Conservation (phyloP, 2,797 vertebrate species). For the Pterois miles region DNA sequence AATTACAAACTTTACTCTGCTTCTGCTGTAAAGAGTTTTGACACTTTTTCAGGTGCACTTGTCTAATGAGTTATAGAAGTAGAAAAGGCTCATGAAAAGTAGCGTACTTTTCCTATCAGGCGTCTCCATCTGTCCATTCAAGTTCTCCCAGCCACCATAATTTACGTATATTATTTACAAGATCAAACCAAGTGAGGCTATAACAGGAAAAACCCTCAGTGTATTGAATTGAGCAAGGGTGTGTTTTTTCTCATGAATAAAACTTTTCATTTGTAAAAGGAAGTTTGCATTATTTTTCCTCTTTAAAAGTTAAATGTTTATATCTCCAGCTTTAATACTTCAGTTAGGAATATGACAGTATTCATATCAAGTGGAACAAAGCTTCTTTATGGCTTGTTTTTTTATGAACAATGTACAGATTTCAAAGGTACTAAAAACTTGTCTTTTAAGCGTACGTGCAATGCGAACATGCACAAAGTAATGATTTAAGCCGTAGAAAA, state of each 20-base stretch:
- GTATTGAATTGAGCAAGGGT: neutral
- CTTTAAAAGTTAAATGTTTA: neutral
- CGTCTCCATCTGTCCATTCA: no score
- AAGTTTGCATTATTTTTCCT: neutral
- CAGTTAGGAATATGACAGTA: neutral
- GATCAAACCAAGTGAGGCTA: neutral
- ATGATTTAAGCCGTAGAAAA: neutral
- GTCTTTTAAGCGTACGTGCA: neutral
- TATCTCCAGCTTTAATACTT: neutral
- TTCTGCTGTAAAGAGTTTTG: no score
- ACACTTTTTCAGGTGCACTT: no score
- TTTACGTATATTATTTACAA: no score
- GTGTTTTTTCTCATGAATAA: neutral
- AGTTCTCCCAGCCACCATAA: no score
- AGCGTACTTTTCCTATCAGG: no score
- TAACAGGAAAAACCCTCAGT: neutral
- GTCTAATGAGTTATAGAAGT: no score
- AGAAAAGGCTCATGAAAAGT: no score
- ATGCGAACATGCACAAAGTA: neutral
- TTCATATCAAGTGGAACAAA: neutral
- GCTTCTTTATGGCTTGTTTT: neutral
- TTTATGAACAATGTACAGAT: neutral
- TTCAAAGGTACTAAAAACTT: neutral
- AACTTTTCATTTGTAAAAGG: neutral
- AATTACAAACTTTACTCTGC: no score